Percentiles rank a stretch among this genome's conserved stretches.
Conservation (phyloP, 2,888 invertebrate species). For the Scaeva pyrastri region DNA sequence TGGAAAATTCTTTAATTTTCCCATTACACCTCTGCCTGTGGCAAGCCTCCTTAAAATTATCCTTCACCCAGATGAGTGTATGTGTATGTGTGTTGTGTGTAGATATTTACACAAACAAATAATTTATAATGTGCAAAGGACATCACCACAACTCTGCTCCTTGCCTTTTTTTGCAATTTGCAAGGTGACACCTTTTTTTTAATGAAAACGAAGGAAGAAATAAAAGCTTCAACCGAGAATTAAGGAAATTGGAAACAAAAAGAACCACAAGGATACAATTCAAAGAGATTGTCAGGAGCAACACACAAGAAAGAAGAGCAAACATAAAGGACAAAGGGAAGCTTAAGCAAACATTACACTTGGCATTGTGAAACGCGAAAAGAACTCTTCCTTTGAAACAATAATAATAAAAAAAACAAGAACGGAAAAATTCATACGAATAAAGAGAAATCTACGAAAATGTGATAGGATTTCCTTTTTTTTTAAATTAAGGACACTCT, state of each 20-base stretch:
- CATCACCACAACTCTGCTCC: constrained; percentile 32
- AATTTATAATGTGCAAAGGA: constrained; percentile 61
- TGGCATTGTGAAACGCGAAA: constrained; percentile 20
- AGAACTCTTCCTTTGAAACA: constrained; percentile 2
- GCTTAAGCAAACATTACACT: constrained; percentile 55
- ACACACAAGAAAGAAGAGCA: neutral
- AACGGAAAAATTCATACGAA: constrained; percentile 42
- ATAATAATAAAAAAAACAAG: too few species aligned
- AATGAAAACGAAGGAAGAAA: constrained; percentile 33
- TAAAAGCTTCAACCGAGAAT: constrained; percentile 43
- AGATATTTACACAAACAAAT: constrained; percentile 61
- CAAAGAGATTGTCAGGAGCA: constrained; percentile 47
- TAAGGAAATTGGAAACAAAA: constrained; percentile 68
- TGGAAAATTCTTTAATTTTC: constrained; percentile 68
- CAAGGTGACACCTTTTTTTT: constrained; percentile 52
- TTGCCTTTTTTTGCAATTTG: constrained; percentile 44
- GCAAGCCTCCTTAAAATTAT: constrained; percentile 48
- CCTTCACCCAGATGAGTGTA: constrained; percentile 49
- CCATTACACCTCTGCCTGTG: constrained; percentile 49
- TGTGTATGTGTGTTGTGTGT: constrained; percentile 25
- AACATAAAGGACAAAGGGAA: constrained; percentile 20
- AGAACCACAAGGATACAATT: constrained; percentile 59
- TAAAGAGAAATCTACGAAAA: constrained; percentile 31
- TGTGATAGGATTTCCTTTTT: constrained; percentile 26
- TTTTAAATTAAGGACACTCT: constrained; percentile 34